Percentiles rank a stretch among this genome's conserved stretches.
These are phyloP conservation scores for Forbesichthys agassizii DNA, from an alignment of 2,113 vertebrate species.

Conservation along the genomic window DNA sequence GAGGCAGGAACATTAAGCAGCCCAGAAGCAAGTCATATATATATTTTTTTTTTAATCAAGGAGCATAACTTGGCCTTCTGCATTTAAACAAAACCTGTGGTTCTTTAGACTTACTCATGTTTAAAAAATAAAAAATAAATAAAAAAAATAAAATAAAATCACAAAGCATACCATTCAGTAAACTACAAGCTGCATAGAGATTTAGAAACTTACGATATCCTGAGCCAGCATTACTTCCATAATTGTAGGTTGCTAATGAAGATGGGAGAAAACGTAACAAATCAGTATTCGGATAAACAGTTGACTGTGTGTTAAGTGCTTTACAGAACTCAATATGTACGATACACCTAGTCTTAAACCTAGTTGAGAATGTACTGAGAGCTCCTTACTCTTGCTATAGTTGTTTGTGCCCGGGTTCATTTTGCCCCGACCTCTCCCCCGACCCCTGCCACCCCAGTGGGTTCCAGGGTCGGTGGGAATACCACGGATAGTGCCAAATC, in stretches of 20 bases:
- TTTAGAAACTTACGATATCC: conserved; percentile 84
- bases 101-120: too few relatives aligned
- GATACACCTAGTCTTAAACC: background rate
- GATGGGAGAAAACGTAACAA: conserved; percentile 20
- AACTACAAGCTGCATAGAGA: background rate
- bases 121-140: background rate
- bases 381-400: conserved; percentile 78
- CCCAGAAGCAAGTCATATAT: too few relatives aligned
- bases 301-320: background rate
- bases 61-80: too few relatives aligned
- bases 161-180: background rate
- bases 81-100: too few relatives aligned
- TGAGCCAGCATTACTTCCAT: conserved; percentile 79
- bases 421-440: conserved; percentile 78
- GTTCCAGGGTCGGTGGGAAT: conserved; percentile 73
- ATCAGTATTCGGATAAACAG: background rate
- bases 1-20: too few relatives aligned
- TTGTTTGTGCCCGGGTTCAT: conserved; percentile 78
- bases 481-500: conserved; percentile 83
- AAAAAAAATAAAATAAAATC: background rate
- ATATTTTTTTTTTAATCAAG: too few relatives aligned
- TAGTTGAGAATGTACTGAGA: background rate
- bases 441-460: conserved; percentile 79
- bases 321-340: background rate
- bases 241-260: conserved; percentile 83